Percentiles rank a stretch among this genome's conserved stretches.
Evolutionary conservation across 2,888 invertebrate genomes (phyloP).

Genomic region (Neria commutata): DNA sequence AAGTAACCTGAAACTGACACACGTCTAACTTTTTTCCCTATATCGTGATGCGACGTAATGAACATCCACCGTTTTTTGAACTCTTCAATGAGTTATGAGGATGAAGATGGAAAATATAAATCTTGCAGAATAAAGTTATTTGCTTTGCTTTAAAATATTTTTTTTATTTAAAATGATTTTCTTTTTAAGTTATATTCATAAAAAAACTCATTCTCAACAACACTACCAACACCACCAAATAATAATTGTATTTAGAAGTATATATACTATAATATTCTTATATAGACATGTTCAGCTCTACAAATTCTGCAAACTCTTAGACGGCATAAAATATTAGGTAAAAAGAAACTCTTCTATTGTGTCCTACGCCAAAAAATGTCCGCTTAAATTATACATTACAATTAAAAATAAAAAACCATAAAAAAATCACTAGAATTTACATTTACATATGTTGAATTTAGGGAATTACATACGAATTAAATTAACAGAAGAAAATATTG

Average conservation of each 20-base stretch:
- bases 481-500: not conserved
- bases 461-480: slow-evolving; percentile 31
- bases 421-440: slow-evolving; percentile 28
- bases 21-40: slow-evolving; percentile 2
- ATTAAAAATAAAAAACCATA: slow-evolving; percentile 12
- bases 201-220: slow-evolving; percentile 33
- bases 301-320: not conserved
- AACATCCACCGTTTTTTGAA: too few species aligned
- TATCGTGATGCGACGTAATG: too few species aligned
- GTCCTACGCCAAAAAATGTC: too few species aligned
- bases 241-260: not conserved
- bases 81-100: too few species aligned
- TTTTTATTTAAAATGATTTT: slow-evolving; percentile 7
- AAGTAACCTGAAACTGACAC: slow-evolving; percentile 1
- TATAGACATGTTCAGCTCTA: not conserved
- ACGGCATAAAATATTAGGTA: slow-evolving; percentile 5
- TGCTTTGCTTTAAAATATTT: slow-evolving; percentile 11
- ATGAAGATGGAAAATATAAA: too few species aligned
- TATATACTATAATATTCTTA: not conserved
- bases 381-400: too few species aligned
- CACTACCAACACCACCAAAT: not conserved
- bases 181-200: slow-evolving; percentile 4
- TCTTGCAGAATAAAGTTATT: not conserved
- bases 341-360: slow-evolving; percentile 1
- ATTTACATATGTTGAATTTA: too few species aligned